Percentiles rank a stretch among this genome's conserved stretches.
These are phyloP conservation scores for Hyposmocoma kahamanoa DNA, from an alignment of 1,140 invertebrate species.

Conservation along the genomic window DNA sequence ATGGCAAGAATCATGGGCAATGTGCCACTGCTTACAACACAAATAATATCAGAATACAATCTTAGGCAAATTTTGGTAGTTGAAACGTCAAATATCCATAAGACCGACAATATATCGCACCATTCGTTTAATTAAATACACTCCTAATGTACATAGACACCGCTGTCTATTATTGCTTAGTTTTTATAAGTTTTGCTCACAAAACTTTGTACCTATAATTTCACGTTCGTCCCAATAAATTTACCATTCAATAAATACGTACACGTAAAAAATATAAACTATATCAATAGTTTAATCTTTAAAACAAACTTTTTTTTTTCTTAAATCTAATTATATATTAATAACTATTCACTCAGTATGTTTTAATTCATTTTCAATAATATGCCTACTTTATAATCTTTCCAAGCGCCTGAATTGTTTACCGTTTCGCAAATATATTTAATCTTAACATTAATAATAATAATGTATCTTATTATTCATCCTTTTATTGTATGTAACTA, in stretches of 20 bases:
- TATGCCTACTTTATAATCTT: conserved; percentile 73
- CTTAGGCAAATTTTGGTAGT: conserved; percentile 53
- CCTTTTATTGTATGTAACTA: conserved; percentile 55
- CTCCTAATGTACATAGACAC: conserved; percentile 68
- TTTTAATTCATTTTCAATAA: conserved; percentile 69
- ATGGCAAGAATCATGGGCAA: conserved; percentile 58
- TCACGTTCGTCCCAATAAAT: conserved; percentile 71
- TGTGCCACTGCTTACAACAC: conserved; percentile 48
- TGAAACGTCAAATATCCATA: conserved; percentile 51
- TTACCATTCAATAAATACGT: conserved; percentile 74
- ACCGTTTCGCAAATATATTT: conserved; percentile 44
- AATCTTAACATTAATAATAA: conserved; percentile 67
- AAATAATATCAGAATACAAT: conserved; percentile 59
- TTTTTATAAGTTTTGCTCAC: conserved; percentile 71
- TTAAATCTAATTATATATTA: conserved; percentile 71
- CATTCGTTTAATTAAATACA: conserved; percentile 62
- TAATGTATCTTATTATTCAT: conserved; percentile 54
- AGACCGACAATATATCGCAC: conserved; percentile 64
- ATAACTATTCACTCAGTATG: conserved; percentile 72
- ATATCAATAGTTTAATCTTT: conserved; percentile 74
- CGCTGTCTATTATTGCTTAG: conserved; percentile 71
- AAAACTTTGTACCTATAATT: conserved; percentile 72
- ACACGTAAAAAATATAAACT: conserved; percentile 74
- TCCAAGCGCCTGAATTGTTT: conserved; percentile 66
- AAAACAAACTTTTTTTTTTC: conserved; percentile 69